phyloP scores from a whole-genome alignment of 2,797 vertebrate genomes.

The Anas bahamensis region DNA sequence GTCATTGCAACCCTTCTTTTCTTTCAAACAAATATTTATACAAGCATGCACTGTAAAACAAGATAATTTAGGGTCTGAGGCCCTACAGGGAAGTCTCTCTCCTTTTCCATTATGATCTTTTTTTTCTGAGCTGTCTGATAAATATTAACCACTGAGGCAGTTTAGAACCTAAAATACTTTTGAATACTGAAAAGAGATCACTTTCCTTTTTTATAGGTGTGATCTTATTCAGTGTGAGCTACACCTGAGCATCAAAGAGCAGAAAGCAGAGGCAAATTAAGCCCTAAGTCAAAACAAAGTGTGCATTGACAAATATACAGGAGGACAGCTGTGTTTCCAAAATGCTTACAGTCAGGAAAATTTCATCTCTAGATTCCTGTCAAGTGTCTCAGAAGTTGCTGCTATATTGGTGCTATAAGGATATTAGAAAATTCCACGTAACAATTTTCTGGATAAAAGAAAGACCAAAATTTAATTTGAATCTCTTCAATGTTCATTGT shows the following conservation, averaged over 20 bases:
- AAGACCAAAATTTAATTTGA: not conserved
- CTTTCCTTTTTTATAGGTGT: slow-evolving; percentile 3
- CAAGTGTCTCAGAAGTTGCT: not conserved
- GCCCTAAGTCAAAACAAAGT: not conserved
- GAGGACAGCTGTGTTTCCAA: slow-evolving; percentile 4
- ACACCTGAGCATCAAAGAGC: not conserved
- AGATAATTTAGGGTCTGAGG: not conserved
- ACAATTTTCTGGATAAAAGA: not conserved
- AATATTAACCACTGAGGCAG: not conserved
- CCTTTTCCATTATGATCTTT: not conserved
- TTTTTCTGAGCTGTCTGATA: not conserved
- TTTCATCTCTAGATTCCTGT: not conserved
- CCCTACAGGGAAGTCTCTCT: not conserved
- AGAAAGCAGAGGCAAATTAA: not conserved
- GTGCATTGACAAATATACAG: not conserved
- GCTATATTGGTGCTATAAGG: not conserved
- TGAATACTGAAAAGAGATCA: not conserved
- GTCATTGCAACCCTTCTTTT: not conserved
- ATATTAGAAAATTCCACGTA: not conserved
- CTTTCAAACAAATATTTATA: slow-evolving; percentile 13
- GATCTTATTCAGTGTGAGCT: not conserved
- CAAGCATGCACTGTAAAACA: not conserved
- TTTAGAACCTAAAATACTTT: slow-evolving; percentile 9
- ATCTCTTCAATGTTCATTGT: not conserved
- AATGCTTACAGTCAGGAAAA: not conserved